Conservation (phyloP, 2,113 vertebrate genomes). For the Sinocyclocheilus grahami region DNA sequence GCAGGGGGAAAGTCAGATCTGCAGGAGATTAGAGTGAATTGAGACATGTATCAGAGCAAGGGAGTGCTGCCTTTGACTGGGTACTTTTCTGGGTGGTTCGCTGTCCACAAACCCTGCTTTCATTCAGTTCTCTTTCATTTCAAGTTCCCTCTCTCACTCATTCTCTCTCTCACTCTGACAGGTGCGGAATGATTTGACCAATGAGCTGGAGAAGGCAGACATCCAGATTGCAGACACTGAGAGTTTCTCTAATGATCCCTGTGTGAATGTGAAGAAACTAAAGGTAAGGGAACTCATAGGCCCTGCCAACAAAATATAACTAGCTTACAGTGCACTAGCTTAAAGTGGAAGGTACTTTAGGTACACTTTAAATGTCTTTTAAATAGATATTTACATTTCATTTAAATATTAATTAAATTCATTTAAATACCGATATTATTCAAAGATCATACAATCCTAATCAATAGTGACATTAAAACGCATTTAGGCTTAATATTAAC, state of each 20-base stretch:
- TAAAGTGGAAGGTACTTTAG: too few species aligned
- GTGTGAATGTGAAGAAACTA: conserved; percentile 95
- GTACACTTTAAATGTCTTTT: too few species aligned
- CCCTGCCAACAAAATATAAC: background rate
- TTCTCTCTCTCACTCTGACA: conserved; percentile 62
- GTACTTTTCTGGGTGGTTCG: conserved; percentile 40
- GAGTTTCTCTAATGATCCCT: conserved; percentile 98
- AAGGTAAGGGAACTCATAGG: conserved; percentile 82
- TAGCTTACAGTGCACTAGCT: background rate
- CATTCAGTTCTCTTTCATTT: conserved; percentile 39
- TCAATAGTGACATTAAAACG: too few species aligned
- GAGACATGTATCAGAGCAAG: conserved; percentile 29
- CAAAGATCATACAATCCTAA: too few species aligned
- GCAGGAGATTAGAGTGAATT: conserved; percentile 45
- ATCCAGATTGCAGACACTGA: conserved; percentile 97
- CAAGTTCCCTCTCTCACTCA: conserved; percentile 22
- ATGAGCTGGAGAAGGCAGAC: conserved; percentile 91
- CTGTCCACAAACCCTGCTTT: conserved; percentile 24
- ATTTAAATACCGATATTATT: too few species aligned
- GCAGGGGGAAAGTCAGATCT: conserved; percentile 28
- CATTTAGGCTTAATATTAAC: too few species aligned
- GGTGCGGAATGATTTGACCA: conserved; percentile 98
- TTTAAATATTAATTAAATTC: too few species aligned
- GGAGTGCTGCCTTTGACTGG: conserved; percentile 35
- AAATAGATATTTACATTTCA: too few species aligned